phyloP scores from a whole-genome alignment of 2,888 invertebrate species.

The Beris morrisii region DNA sequence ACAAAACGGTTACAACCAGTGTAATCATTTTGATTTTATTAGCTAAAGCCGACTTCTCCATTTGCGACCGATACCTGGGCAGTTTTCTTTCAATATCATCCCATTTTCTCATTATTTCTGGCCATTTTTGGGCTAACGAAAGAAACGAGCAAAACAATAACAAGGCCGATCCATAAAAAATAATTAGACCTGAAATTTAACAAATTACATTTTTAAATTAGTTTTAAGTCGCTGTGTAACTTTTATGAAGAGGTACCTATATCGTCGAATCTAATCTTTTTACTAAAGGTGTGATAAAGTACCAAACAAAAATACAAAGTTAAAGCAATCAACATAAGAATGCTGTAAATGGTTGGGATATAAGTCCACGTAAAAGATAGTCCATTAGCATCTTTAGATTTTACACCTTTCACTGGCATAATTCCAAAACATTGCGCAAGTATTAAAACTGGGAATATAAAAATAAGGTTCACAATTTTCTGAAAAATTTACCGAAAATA shows the following conservation, averaged over 20 bases:
- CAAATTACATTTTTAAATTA: background rate
- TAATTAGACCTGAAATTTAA: slow-evolving; percentile 47
- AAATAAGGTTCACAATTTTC: too few species aligned
- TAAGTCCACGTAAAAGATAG: slow-evolving; percentile 53
- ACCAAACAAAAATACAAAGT: slow-evolving; percentile 43
- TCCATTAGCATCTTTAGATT: slow-evolving; percentile 53
- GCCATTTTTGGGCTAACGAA: slow-evolving; percentile 60
- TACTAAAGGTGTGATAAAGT: slow-evolving; percentile 45
- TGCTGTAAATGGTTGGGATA: slow-evolving; percentile 47
- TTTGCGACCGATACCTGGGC: slow-evolving; percentile 47
- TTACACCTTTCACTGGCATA: slow-evolving; percentile 60
- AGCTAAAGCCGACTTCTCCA: slow-evolving; percentile 50
- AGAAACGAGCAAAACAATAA: slow-evolving; percentile 51
- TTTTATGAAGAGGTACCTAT: slow-evolving; percentile 43
- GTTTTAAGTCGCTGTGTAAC: too few species aligned
- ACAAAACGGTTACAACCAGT: slow-evolving; percentile 56
- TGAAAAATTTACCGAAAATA: too few species aligned
- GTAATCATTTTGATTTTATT: slow-evolving; percentile 57
- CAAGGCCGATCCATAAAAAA: slow-evolving; percentile 49
- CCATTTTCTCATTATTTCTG: slow-evolving; percentile 58
- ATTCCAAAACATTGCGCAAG: slow-evolving; percentile 59
- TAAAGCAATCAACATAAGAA: slow-evolving; percentile 43
- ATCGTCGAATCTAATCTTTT: slow-evolving; percentile 49
- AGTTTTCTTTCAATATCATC: slow-evolving; percentile 57
- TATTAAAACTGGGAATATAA: slow-evolving; percentile 47